These are phyloP conservation scores for Cosmorhoe ocellata DNA, from an alignment of 2,888 invertebrate genomes.

Conservation along the genomic window DNA sequence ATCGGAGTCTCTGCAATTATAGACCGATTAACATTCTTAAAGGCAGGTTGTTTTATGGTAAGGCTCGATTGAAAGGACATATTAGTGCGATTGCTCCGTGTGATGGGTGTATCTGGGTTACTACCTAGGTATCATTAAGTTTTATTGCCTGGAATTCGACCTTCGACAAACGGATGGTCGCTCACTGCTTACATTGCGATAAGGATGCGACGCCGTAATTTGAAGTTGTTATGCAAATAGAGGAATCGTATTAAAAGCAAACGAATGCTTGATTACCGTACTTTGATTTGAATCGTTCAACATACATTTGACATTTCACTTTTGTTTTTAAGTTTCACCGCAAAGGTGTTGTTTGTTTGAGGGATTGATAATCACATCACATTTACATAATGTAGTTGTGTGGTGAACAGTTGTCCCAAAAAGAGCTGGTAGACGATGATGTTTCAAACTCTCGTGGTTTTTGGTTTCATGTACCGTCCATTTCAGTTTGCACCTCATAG, in stretches of 20 bases:
- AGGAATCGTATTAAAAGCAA: conserved; percentile 21
- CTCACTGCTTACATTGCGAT: conserved; percentile 39
- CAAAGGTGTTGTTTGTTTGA: too few relatives aligned
- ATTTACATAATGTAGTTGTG: too few relatives aligned
- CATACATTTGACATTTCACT: background rate
- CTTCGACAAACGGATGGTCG: conserved; percentile 52
- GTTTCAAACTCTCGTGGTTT: too few relatives aligned
- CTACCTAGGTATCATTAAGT: conserved; percentile 52
- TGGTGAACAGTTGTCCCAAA: too few relatives aligned
- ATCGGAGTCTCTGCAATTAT: conserved; percentile 43
- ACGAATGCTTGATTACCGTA: conserved; percentile 10
- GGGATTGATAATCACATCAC: too few relatives aligned
- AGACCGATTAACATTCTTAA: conserved; percentile 48
- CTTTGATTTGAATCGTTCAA: background rate
- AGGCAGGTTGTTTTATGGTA: conserved; percentile 43
- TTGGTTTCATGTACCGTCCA: too few relatives aligned
- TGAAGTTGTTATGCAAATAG: conserved; percentile 35
- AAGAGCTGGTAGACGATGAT: too few relatives aligned
- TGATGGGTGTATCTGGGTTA: conserved; percentile 71
- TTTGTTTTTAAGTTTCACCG: background rate
- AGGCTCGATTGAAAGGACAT: conserved; percentile 48
- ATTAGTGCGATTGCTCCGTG: conserved; percentile 51
- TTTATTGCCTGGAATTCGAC: conserved; percentile 66
- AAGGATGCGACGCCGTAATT: conserved; percentile 40
- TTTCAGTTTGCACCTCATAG: too few relatives aligned